Percentiles rank a stretch among this genome's conserved stretches.
phyloP scores from a whole-genome alignment of 2,797 vertebrate species.

The Scolopax bukidnonensis region DNA sequence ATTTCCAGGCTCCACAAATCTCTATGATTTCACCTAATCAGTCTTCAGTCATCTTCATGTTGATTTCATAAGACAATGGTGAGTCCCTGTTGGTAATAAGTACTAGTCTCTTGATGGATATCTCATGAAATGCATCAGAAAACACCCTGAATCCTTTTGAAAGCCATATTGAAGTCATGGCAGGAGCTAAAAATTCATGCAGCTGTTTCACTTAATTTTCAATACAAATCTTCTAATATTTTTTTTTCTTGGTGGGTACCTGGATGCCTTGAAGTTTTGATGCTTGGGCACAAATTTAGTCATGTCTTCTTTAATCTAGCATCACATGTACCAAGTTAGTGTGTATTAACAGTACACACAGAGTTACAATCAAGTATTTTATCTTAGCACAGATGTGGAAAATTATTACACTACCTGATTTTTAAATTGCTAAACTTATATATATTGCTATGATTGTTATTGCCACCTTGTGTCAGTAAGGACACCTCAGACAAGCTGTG shows the following conservation, averaged over 20 bases:
- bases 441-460: background rate
- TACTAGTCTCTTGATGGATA: background rate
- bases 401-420: background rate
- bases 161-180: background rate
- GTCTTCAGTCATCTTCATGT: background rate
- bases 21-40: conserved; percentile 20
- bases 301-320: background rate
- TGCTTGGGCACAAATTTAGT: background rate
- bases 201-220: background rate
- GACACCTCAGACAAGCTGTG: background rate
- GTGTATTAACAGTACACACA: background rate
- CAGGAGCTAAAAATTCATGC: background rate
- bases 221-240: background rate
- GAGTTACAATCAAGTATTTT: background rate
- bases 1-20: background rate
- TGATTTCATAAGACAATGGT: conserved; percentile 17
- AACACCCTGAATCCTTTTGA: background rate
- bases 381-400: background rate
- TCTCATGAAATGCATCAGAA: background rate
- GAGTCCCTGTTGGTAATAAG: background rate
- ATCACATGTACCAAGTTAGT: background rate
- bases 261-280: background rate
- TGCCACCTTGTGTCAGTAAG: background rate
- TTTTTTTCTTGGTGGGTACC: background rate
- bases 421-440: background rate